Conservation (phyloP, 2,888 invertebrate species). For the Sphaerophoria taeniata region DNA sequence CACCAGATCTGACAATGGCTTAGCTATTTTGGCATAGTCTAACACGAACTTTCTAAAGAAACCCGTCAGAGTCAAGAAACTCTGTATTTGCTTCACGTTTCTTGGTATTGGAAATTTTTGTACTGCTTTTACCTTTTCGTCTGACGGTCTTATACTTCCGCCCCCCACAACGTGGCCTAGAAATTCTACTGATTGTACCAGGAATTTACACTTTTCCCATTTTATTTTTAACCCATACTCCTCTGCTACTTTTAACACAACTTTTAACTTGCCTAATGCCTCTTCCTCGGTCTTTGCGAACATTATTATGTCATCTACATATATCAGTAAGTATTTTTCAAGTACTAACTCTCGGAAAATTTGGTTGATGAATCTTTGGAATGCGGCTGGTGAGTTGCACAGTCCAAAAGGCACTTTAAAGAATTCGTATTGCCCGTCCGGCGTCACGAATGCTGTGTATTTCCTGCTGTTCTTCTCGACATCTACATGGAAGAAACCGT, state of each 20-base stretch:
- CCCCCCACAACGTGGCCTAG: not conserved
- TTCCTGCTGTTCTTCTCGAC: not conserved
- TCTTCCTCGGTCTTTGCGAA: not conserved
- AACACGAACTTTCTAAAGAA: not conserved
- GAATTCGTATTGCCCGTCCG: not conserved
- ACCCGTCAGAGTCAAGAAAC: not conserved
- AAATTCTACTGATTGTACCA: not conserved
- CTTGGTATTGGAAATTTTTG: not conserved
- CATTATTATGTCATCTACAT: not conserved
- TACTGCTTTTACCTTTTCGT: not conserved
- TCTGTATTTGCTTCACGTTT: conserved; percentile 2
- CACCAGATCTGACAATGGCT: not conserved
- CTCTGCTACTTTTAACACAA: not conserved
- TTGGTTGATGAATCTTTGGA: not conserved
- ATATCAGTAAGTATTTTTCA: not conserved
- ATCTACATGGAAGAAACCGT: conserved; percentile 11
- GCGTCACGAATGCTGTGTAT: not conserved
- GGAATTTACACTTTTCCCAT: conserved; percentile 1
- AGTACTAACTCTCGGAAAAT: not conserved
- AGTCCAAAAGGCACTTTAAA: not conserved
- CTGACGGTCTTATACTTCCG: not conserved
- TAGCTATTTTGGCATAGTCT: not conserved
- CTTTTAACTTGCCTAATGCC: not conserved
- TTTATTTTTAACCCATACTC: not conserved
- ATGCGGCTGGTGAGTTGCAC: not conserved